Evolutionary conservation across 2,797 vertebrate genomes (phyloP).

Genomic region (Gadopsis marmoratus): DNA sequence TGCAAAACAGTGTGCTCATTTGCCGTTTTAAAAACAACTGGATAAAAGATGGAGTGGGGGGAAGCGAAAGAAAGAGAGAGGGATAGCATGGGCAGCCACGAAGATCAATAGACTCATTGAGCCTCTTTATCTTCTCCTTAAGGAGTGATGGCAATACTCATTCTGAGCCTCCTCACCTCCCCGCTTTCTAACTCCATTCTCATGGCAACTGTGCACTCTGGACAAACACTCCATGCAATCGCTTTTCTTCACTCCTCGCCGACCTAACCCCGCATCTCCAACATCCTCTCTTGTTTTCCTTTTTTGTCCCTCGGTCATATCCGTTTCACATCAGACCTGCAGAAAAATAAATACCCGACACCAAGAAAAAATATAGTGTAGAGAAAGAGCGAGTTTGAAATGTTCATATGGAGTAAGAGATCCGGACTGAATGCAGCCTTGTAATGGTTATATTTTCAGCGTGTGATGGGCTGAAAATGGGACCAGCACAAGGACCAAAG

Average conservation of each 20-base stretch:
- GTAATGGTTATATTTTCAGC: conserved; percentile 50
- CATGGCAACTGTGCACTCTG: conserved; percentile 78
- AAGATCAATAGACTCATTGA: conserved; percentile 82
- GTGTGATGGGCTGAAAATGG: conserved; percentile 54
- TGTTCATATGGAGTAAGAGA: conserved; percentile 38
- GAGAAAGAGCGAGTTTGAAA: conserved; percentile 37
- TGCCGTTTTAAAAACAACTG: conserved; percentile 37
- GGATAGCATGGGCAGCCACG: conserved; percentile 59
- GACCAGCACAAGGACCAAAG: conserved; percentile 19
- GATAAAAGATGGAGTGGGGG: conserved; percentile 11
- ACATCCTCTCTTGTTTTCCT: conserved; percentile 45
- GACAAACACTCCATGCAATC: conserved; percentile 68
- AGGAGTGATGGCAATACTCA: conserved; percentile 74
- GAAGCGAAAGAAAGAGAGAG: conserved; percentile 1
- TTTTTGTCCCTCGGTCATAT: conserved; percentile 40
- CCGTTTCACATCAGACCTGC: conserved; percentile 44
- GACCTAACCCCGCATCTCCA: conserved; percentile 33
- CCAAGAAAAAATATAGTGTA: conserved; percentile 18
- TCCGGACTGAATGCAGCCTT: conserved; percentile 56
- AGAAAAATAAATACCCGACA: conserved; percentile 42
- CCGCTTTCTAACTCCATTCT: conserved; percentile 72
- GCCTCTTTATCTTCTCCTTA: conserved; percentile 77
- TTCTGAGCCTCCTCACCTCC: conserved; percentile 53
- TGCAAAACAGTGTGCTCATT: conserved; percentile 23
- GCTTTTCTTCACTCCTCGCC: conserved; percentile 53